Evolutionary conservation across 2,797 vertebrate species (phyloP).

Genomic region (Gorsachius magnificus): DNA sequence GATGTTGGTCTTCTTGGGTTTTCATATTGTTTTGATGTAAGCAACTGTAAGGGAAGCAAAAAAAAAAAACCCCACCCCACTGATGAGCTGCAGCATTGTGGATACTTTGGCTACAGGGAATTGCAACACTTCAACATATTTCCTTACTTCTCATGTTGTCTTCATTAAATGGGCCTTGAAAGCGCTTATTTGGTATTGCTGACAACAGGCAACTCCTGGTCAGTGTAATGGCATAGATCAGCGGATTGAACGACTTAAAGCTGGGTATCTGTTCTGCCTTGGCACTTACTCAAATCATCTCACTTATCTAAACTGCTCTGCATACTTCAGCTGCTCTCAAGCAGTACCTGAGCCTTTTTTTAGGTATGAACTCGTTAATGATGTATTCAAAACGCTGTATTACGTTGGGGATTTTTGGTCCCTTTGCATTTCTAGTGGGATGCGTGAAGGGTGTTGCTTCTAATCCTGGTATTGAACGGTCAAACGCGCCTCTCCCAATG

Average conservation of each 20-base stretch:
- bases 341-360: neutral
- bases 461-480: accelerated
- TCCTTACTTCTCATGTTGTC: neutral
- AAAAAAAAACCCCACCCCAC: too few species aligned
- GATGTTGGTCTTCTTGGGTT: neutral
- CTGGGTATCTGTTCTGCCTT: neutral
- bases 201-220: neutral
- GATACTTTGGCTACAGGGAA: neutral
- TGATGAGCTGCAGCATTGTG: neutral
- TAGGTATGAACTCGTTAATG: neutral
- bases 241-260: neutral
- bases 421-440: neutral
- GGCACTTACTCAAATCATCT: neutral
- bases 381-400: neutral
- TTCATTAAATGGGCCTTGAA: neutral
- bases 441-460: neutral
- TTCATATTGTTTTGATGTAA: neutral
- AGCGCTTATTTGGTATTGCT: neutral
- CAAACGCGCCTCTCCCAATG: neutral
- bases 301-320: neutral
- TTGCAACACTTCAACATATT: neutral
- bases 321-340: neutral
- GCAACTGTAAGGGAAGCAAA: neutral
- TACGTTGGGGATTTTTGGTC: neutral
- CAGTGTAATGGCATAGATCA: neutral